Conservation (phyloP, 2,888 invertebrate genomes). For the Dolichomitus sp. region DNA sequence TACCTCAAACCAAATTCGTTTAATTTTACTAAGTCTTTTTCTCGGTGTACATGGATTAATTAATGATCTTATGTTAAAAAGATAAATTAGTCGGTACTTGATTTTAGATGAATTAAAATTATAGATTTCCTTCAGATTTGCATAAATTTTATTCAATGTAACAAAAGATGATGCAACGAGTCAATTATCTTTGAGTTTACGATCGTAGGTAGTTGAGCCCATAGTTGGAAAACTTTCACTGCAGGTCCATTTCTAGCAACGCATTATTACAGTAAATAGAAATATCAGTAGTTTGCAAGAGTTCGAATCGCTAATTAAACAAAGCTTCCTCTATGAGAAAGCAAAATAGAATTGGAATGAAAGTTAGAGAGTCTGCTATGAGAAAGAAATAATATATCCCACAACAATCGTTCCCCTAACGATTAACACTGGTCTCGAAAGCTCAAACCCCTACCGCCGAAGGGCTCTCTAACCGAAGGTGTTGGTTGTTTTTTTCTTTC, state of each 20-base stretch:
- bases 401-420: constrained; percentile 45
- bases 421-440: constrained; percentile 51
- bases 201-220: not conserved
- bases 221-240: constrained; percentile 2
- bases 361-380: not conserved
- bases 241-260: not conserved
- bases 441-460: constrained; percentile 34
- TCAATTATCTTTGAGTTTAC: constrained; percentile 4
- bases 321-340: not conserved
- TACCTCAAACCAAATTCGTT: too few species aligned
- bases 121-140: not conserved
- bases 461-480: constrained; percentile 75
- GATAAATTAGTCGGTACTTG: too few species aligned
- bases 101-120: too few species aligned
- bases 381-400: constrained; percentile 3
- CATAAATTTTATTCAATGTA: not conserved
- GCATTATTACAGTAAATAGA: not conserved
- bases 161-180: not conserved
- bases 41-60: too few species aligned
- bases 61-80: not conserved
- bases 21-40: too few species aligned
- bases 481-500: constrained; percentile 84
- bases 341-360: not conserved
- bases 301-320: not conserved
- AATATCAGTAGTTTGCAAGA: not conserved